Evolutionary conservation across 2,888 invertebrate genomes (phyloP).

Genomic region (Calameuta pallipes): DNA sequence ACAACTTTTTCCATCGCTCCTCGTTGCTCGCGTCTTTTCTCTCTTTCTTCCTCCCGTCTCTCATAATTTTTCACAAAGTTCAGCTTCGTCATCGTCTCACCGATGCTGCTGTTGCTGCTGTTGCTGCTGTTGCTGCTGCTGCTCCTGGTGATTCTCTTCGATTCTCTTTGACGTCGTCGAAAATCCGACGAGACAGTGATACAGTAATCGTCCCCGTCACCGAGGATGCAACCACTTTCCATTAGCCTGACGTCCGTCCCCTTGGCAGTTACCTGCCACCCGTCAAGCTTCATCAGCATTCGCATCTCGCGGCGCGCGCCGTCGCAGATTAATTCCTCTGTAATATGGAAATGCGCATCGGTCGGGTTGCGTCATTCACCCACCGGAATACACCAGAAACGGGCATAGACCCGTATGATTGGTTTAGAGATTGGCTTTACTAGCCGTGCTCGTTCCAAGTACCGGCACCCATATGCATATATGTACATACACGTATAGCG

Average conservation of each 20-base stretch:
- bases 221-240: not conserved
- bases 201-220: no score
- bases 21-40: no score
- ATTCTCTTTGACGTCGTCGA: no score
- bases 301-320: slow-evolving; percentile 32
- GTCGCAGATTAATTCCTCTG: slow-evolving; percentile 54
- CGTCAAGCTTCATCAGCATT: slow-evolving; percentile 52
- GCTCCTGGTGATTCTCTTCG: not conserved
- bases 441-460: not conserved
- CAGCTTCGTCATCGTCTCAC: no score
- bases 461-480: no score
- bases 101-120: no score
- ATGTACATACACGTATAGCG: no score
- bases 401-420: slow-evolving; percentile 55
- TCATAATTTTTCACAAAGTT: no score
- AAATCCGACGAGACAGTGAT: no score
- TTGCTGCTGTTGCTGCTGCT: no score
- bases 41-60: no score
- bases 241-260: slow-evolving; percentile 15
- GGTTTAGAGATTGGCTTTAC: slow-evolving; percentile 41
- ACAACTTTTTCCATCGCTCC: no score
- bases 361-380: not conserved
- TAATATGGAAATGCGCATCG: slow-evolving; percentile 58
- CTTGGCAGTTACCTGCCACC: slow-evolving; percentile 29
- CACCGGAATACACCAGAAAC: slow-evolving; percentile 1